Conservation (phyloP, 2,113 vertebrate species). For the Oreotrochilus melanogaster region DNA sequence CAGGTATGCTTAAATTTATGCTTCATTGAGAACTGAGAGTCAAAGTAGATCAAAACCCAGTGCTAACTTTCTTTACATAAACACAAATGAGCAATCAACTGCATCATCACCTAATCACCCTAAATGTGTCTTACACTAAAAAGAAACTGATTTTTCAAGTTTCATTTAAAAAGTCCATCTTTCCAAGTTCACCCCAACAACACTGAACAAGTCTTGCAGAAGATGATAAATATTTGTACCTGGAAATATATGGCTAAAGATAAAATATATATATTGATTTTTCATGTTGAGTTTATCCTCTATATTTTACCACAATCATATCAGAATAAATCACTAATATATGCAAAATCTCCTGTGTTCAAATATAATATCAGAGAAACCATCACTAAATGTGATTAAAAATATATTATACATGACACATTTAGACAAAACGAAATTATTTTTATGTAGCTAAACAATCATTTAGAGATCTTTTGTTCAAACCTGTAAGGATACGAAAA, state of each 20-base stretch:
- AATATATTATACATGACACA: not conserved
- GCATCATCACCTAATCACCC: not conserved
- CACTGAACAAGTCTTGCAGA: not conserved
- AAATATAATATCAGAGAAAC: not conserved
- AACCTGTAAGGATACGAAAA: not conserved
- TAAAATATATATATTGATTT: not conserved
- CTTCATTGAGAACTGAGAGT: not conserved
- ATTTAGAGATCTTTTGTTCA: not conserved
- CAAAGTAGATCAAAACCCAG: not conserved
- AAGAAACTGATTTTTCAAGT: not conserved
- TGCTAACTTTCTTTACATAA: not conserved
- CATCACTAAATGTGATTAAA: not conserved
- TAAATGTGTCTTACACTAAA: not conserved
- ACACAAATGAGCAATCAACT: not conserved
- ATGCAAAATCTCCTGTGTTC: not conserved
- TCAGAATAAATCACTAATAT: not conserved
- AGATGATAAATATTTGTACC: not conserved
- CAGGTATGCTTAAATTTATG: not conserved
- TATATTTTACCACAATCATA: not conserved
- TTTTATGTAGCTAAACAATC: not conserved
- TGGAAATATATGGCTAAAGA: not conserved
- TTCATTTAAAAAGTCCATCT: not conserved
- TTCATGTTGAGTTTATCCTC: not conserved
- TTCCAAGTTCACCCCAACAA: not conserved
- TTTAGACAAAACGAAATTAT: not conserved